These are phyloP conservation scores for Poecilia gillii DNA, from an alignment of 2,797 vertebrate genomes.

Conservation along the genomic window DNA sequence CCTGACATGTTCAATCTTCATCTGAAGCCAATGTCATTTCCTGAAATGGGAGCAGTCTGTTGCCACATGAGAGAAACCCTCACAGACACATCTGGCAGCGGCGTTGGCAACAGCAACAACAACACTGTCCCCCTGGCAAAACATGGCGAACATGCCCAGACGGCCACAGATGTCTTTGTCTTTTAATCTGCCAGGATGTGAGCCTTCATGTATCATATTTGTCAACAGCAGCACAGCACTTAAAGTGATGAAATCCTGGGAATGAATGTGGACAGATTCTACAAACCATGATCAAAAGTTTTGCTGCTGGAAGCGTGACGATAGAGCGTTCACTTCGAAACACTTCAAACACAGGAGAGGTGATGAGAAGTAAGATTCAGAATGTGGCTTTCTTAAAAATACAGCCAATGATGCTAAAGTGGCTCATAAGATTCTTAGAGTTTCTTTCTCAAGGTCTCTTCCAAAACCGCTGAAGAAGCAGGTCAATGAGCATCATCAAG, in stretches of 20 bases:
- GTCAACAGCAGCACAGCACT: neutral
- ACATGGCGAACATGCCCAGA: slow-evolving; percentile 9
- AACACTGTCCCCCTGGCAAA: slow-evolving; percentile 7
- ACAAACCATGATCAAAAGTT: neutral
- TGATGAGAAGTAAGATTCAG: neutral
- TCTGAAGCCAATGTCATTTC: neutral
- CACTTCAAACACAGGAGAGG: neutral
- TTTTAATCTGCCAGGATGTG: slow-evolving; percentile 6
- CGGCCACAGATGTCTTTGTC: slow-evolving; percentile 16
- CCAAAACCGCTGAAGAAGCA: neutral
- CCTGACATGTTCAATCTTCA: slow-evolving; percentile 1
- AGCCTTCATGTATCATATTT: slow-evolving; percentile 13
- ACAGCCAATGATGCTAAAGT: too few species aligned
- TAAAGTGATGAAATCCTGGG: neutral
- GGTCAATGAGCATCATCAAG: neutral
- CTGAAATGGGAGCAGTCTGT: neutral
- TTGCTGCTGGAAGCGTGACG: too few species aligned
- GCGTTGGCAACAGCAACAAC: slow-evolving; percentile 1
- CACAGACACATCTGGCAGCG: slow-evolving; percentile 15
- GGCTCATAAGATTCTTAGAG: neutral
- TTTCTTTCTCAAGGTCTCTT: neutral
- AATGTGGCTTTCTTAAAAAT: neutral
- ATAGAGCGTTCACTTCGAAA: neutral
- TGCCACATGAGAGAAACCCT: slow-evolving; percentile 2
- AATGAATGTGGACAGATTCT: neutral